A percentile compares a stretch with the other conserved stretches of the same genome.
Conservation (phyloP, 2,888 invertebrate species). For the Brachycybe producta region DNA sequence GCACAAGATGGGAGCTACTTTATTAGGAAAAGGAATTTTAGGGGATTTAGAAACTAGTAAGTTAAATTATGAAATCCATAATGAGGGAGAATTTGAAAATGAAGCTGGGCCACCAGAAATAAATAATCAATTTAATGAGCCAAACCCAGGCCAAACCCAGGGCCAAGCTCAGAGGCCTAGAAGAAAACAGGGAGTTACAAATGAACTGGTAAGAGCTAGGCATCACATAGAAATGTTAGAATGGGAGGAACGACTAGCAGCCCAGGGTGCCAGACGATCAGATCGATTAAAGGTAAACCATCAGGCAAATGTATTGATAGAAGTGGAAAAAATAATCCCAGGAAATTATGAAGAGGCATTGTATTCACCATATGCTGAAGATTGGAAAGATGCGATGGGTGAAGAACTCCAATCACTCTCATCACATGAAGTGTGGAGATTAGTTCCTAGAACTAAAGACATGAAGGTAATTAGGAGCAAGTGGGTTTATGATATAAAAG, state of each 20-base stretch:
- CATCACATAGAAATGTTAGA: no score
- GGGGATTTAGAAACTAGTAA: no score
- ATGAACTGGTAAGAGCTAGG: no score
- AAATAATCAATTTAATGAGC: neutral
- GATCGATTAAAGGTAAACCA: no score
- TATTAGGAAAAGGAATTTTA: neutral
- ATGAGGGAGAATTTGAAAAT: no score
- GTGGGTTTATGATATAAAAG: constrained; percentile 20
- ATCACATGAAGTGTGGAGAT: constrained; percentile 17
- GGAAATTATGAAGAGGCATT: constrained; percentile 14
- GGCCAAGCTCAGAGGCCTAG: no score
- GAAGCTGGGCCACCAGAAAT: no score
- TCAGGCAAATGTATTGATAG: no score
- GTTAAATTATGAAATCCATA: no score
- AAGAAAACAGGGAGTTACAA: no score
- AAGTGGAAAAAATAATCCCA: neutral
- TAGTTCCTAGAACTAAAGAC: constrained; percentile 2
- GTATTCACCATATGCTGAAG: constrained; percentile 2
- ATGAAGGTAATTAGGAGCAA: constrained; percentile 16
- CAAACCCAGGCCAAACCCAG: neutral
- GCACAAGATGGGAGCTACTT: neutral
- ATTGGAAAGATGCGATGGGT: constrained; percentile 19
- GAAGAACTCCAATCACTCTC: constrained; percentile 18
- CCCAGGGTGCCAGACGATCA: no score
- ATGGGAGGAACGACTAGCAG: no score